These are phyloP conservation scores for Dipodomys merriami DNA, from an alignment of 2,113 vertebrate species.

Conservation along the genomic window DNA sequence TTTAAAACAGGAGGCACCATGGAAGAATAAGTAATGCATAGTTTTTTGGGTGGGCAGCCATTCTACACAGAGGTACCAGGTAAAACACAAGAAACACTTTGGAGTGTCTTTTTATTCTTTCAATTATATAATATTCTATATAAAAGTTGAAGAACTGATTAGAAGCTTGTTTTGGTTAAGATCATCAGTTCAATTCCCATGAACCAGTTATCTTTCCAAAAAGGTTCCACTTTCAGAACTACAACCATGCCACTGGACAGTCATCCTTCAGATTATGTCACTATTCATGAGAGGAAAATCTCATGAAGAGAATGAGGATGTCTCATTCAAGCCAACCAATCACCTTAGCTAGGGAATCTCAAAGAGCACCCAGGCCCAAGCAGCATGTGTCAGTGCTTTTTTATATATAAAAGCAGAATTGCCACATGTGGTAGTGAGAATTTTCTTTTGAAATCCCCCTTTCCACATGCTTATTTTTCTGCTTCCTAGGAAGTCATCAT, in stretches of 20 bases:
- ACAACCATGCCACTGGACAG: not conserved
- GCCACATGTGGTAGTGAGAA: constrained; percentile 16
- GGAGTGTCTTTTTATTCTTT: not conserved
- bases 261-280: constrained; percentile 37
- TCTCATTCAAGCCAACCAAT: constrained; percentile 1
- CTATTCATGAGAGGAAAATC: constrained; percentile 17
- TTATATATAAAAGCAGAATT: not conserved
- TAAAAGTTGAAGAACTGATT: constrained; percentile 3
- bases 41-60: constrained; percentile 16
- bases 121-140: not conserved
- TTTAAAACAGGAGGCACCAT: not conserved
- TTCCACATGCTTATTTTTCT: constrained; percentile 31
- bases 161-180: not conserved
- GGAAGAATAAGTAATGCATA: not conserved
- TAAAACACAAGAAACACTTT: not conserved
- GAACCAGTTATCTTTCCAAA: not conserved
- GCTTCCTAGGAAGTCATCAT: constrained; percentile 51
- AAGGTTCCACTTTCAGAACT: constrained; percentile 45
- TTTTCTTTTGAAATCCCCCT: constrained; percentile 57
- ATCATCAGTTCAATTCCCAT: constrained; percentile 38
- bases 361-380: not conserved
- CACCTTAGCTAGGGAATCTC: not conserved
- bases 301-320: constrained; percentile 49
- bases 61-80: not conserved
- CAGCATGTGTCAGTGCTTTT: not conserved